Base-by-base conservation (phyloP, 2,888 invertebrate species). In the Sceliomorpha sp. region DNA sequence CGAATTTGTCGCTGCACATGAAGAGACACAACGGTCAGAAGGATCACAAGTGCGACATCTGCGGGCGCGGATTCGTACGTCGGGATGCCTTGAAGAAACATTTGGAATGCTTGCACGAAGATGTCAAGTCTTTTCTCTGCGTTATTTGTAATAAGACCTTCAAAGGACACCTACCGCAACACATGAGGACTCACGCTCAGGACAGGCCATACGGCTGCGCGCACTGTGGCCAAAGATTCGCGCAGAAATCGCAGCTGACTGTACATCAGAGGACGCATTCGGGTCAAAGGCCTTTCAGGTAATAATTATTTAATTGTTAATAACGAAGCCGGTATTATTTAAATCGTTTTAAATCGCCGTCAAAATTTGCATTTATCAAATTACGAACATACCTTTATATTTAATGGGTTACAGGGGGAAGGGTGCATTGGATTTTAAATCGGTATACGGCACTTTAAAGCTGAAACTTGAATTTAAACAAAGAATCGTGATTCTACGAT, bases 201-300 rank as follows among this genome's bases (percentile, higher is more conserved):
- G 92, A 92, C 60, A 92, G 94, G 69, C 95, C 95, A 0, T 94
- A 95, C 83, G 92, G 92, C 20, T 96, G 96, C 77, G 92, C 92
- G 0, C 92, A 92, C 3, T 96, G 96, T 83, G 93, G 94, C 1
- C 93, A 94, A 44, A 89, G 92, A 20, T 96, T 96, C 79, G 94
- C 94, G 0, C 96, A 96, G 83, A 93, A 95, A 67, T 95, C 95
- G 0, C 96, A 96, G 82, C 87, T 95, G 70, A 95, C 93, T 7
- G 96, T 96, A 0, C 96, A 96, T 77, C 93, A 93, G 81, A 90
- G 96, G 9, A 93, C 93, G n/a, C 96, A 96, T 81, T 94, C 94
- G 0, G 96, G 96, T 0, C 95, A 93, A 73, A 91, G 94, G 48
- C 96, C 96, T 0, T 96, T 95, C 82, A 60, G 70, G 70, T 70